Percentiles rank a stretch among this genome's conserved stretches.
Conservation (phyloP, 1,140 invertebrate genomes). For the Drosophila kanapiae region DNA sequence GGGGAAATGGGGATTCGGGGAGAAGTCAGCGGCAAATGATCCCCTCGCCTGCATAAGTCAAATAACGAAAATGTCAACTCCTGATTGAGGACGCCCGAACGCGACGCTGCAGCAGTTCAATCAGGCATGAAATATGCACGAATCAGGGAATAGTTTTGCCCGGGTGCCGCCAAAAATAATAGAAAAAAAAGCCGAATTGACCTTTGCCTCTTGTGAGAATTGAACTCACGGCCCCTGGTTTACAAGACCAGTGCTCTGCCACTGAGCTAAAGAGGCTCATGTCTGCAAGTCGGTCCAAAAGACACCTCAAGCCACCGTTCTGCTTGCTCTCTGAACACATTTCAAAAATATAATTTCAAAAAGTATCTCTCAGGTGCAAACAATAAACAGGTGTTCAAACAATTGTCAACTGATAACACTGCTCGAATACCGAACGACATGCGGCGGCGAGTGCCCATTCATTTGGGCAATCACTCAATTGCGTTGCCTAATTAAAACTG, state of each 20-base stretch:
- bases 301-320: not conserved
- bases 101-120: constrained; percentile 19
- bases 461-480: constrained; percentile 38
- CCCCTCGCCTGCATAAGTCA: constrained; percentile 40
- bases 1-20: constrained; percentile 7
- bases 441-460: constrained; percentile 25
- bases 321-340: not conserved
- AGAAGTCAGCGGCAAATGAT: constrained; percentile 28
- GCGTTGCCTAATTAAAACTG: constrained; percentile 47
- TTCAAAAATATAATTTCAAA: not conserved
- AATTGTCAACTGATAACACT: constrained; percentile 43
- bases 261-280: constrained; percentile 94
- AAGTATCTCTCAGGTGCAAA: constrained; percentile 3
- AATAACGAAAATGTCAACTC: constrained; percentile 41
- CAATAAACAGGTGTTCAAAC: constrained; percentile 33
- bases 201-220: constrained; percentile 92
- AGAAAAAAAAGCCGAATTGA: not conserved
- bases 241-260: constrained; percentile 97
- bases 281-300: not conserved
- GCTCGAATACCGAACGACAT: not conserved
- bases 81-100: constrained; percentile 39
- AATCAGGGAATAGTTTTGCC: constrained; percentile 12
- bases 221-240: constrained; percentile 96
- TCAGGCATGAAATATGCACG: constrained; percentile 41
- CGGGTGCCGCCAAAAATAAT: not conserved